Evolutionary conservation across 2,888 invertebrate genomes (phyloP), one percentile per base, ranked within the genome.

Genomic region (Microctonus hyperodae): DNA sequence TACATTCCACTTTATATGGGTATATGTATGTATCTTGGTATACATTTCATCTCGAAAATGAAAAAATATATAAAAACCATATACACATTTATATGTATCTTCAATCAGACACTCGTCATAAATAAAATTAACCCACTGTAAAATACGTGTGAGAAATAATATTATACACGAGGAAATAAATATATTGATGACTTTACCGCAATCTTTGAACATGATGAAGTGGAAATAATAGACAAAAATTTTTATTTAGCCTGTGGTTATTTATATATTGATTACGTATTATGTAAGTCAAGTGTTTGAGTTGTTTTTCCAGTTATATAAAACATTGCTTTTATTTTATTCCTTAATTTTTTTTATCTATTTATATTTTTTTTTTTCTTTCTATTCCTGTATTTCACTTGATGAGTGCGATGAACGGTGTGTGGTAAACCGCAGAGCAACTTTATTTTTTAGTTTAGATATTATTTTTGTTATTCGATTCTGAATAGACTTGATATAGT

Each of bases 71-170:
- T 44, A 44, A n/a, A 44, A 44, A 53, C 13, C 69, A 67, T 59
- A 69, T 67, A 60, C 64, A 66, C 55, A 61, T 57, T 48, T 51
- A 57, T 73, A 70, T 71, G 69, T 64, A 68, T 69, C 58, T 40
- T 23, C 13, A 25, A 61, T 50, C 31, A 57, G 25, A 25, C 57
- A 63, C 44, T 51, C n/a, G 58, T 68, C 61, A 65, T 69, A 68
- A 72, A 70, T 69, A 72, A 73, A 72, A 70, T 70, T 65, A 67
- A 63, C 64, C 61, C 66, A 40, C 31, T 33, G 16, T 23, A 53
- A 40, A 31, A 59, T 56, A 53, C 48, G 37, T 55, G 44, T 22
- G 63, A 33, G 35, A 44, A 13, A 10, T 31, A 23, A 56, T 56
- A 37, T 11, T 23, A 22, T n/a, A n/a, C 3, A 61, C 13, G 13